Evolutionary conservation across 2,888 invertebrate genomes (phyloP).

Genomic region (Xestoiulus laeticollis): DNA sequence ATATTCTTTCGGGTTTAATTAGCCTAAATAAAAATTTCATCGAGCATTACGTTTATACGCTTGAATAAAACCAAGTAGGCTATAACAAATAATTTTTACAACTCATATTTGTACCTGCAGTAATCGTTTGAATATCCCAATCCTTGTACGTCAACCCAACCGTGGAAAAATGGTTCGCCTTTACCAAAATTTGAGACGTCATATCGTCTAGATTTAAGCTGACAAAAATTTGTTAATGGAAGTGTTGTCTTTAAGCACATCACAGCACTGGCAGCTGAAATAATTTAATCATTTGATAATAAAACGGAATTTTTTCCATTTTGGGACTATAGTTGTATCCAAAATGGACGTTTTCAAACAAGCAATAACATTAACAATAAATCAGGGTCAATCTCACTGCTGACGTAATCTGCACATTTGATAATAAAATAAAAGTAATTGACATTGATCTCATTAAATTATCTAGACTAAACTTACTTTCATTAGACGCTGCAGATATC

Average conservation of each 20-base stretch:
- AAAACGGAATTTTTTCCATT: too few species aligned
- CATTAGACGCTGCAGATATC: not conserved
- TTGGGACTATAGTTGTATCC: too few species aligned
- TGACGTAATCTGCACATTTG: not conserved
- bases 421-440: not conserved
- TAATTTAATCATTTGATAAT: not conserved
- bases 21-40: not conserved
- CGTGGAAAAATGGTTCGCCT: constrained; percentile 36
- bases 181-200: constrained; percentile 24
- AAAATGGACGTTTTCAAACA: too few species aligned
- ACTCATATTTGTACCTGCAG: constrained; percentile 44
- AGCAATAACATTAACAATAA: too few species aligned
- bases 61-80: too few species aligned
- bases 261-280: not conserved
- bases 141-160: constrained; percentile 48
- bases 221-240: constrained; percentile 23
- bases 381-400: too few species aligned
- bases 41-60: not conserved
- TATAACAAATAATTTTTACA: too few species aligned
- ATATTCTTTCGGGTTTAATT: not conserved
- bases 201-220: constrained; percentile 1
- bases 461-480: not conserved
- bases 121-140: constrained; percentile 23
- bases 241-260: not conserved
- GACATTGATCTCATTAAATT: not conserved